phyloP scores from a whole-genome alignment of 2,797 vertebrate species.

The Pipistrellus pygmaeus region DNA sequence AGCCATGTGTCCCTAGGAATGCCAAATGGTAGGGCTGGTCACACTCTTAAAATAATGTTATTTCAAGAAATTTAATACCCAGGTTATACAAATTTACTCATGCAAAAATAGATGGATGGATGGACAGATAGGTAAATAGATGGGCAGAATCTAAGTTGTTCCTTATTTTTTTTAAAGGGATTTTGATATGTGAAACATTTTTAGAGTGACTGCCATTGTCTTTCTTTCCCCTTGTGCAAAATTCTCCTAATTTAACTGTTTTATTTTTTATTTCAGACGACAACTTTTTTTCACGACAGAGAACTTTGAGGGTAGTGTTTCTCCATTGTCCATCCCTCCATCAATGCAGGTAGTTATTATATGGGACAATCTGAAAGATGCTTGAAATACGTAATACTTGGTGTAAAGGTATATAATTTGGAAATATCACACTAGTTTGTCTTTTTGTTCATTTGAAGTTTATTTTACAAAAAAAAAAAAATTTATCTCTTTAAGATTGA shows the following conservation, averaged over 20 bases:
- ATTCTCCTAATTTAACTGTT: slow-evolving; percentile 1
- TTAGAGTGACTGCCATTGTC: not conserved
- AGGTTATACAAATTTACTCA: not conserved
- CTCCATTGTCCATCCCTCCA: not conserved
- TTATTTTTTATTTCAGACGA: slow-evolving; percentile 60
- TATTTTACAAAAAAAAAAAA: not conserved
- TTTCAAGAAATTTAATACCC: not conserved
- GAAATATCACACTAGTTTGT: not conserved
- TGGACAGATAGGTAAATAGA: not conserved
- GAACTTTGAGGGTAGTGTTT: slow-evolving; percentile 62
- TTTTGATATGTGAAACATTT: not conserved
- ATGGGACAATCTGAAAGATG: not conserved
- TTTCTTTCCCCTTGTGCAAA: not conserved
- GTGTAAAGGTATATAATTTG: not conserved
- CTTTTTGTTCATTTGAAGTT: not conserved
- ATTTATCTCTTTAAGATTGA: not conserved
- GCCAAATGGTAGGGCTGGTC: not conserved
- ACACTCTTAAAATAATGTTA: not conserved
- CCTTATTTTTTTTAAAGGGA: not conserved
- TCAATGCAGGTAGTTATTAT: slow-evolving; percentile 45
- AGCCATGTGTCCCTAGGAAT: no score
- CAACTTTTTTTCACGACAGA: slow-evolving; percentile 54
- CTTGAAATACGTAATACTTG: not conserved
- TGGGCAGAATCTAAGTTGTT: not conserved
- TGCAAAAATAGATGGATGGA: not conserved